Conservation (phyloP, 30 jellyfish, hydroid and myxozoan species). For the Calvadosia cruxmelitensis region DNA sequence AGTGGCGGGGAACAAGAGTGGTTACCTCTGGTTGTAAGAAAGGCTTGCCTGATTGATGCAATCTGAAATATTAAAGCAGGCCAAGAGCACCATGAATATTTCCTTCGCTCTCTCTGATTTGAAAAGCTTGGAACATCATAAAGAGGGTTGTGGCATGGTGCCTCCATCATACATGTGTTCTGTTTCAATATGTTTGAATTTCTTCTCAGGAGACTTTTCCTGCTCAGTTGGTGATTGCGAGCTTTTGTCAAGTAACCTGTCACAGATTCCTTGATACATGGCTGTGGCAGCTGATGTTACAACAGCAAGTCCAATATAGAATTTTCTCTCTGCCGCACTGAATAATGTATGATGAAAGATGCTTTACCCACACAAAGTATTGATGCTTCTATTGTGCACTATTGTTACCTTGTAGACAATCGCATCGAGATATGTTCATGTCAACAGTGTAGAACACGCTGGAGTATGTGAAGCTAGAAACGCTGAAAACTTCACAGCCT, state of each 20-base stretch:
- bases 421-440: background rate
- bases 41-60: too few relatives aligned
- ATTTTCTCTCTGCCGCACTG: background rate
- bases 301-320: background rate
- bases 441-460: background rate
- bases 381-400: background rate
- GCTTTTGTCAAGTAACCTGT: background rate
- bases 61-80: too few relatives aligned
- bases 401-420: background rate
- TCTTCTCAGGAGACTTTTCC: too few relatives aligned
- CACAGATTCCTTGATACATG: background rate
- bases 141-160: too few relatives aligned
- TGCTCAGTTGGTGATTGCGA: too few relatives aligned
- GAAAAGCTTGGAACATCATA: too few relatives aligned
- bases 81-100: too few relatives aligned
- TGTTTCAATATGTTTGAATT: too few relatives aligned
- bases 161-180: too few relatives aligned
- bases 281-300: background rate
- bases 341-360: background rate
- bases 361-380: background rate
- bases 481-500: background rate
- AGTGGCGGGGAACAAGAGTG: too few relatives aligned
- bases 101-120: too few relatives aligned
- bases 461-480: background rate
- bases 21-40: too few relatives aligned